These are phyloP conservation scores for Diarsia brunnea DNA, from an alignment of 2,888 invertebrate species.

Conservation along the genomic window DNA sequence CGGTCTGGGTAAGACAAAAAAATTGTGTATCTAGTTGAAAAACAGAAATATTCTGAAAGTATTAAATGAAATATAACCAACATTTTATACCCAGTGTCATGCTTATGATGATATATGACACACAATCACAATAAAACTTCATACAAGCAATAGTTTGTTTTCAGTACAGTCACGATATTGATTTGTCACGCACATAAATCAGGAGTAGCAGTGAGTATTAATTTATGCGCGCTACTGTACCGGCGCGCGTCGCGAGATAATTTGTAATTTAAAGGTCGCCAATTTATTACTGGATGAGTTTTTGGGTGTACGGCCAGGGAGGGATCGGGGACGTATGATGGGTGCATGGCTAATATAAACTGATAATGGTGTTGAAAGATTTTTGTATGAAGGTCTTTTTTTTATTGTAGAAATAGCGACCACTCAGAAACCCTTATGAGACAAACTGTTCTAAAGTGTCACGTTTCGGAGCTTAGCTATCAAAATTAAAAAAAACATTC, in stretches of 20 bases:
- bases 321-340: not conserved
- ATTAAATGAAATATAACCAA: not conserved
- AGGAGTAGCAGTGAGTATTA: constrained; percentile 31
- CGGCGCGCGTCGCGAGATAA: constrained; percentile 52
- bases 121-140: constrained; percentile 14
- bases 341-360: not conserved
- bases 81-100: not conserved
- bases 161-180: constrained; percentile 33
- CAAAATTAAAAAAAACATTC: too few relatives aligned
- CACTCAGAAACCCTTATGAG: too few relatives aligned
- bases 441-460: too few relatives aligned
- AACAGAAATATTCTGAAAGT: not conserved
- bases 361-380: too few relatives aligned
- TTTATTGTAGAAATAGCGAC: too few relatives aligned
- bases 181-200: constrained; percentile 59
- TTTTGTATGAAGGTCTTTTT: too few relatives aligned
- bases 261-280: constrained; percentile 55
- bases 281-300: constrained; percentile 45
- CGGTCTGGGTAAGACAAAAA: not conserved
- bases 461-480: too few relatives aligned
- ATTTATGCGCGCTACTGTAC: constrained; percentile 48
- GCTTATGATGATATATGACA: constrained; percentile 15
- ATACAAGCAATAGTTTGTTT: constrained; percentile 7
- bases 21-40: not conserved
- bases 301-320: constrained; percentile 44